Base-by-base conservation (phyloP, 2,797 vertebrate species). In the Gadopsis bispinosus region DNA sequence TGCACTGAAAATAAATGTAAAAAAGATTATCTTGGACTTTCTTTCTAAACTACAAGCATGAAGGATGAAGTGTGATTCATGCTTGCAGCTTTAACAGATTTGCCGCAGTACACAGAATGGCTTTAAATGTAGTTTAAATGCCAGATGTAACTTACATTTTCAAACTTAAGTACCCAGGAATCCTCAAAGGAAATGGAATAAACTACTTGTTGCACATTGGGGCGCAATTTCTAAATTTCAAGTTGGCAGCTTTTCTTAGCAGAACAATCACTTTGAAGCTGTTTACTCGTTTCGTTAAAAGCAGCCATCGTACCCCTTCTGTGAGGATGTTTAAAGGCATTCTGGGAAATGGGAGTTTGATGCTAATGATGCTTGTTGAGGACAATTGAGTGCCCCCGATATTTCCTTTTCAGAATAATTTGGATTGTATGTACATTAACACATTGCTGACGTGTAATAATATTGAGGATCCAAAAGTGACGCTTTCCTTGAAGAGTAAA, bases 351-450 rank as follows among this genome's bases (percentile, higher is more conserved):
- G 9, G 10, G 26, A 64, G 14, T 61, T 55, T 59, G 35, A 75
- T 10, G 45, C 37, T 64, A n/a, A 35, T 22, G 4, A 37, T 35
- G 43, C 20, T 66, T 56, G 53, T 59, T 58, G 31, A 41, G 13
- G 48, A 65, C 62, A 60, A 8, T 56, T 74, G 20, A 69, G 10
- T 17, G 16, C 41, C 31, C 69, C 55, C 1, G 20, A 51, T 48
- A 53, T 26, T 43, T 75, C 56, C 45, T 72, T 64, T 31, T 41
- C 58, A 64, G 56, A 73, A 55, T 69, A 67, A 60, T 55, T 47
- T 29, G 60, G 75, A 83, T 74, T 81, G 85, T 80, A 80, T 29
- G 16, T n/a, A 69, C 61, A 55, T 43, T n/a, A 43, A 73, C 64
- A 35, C 31, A 6, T 35, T 62, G 45, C 47, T 60, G 37, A 47